Evolutionary conservation across 1,140 invertebrate genomes (phyloP), one percentile per base, ranked within the genome.

Genomic region (Psilanteris sp.): DNA sequence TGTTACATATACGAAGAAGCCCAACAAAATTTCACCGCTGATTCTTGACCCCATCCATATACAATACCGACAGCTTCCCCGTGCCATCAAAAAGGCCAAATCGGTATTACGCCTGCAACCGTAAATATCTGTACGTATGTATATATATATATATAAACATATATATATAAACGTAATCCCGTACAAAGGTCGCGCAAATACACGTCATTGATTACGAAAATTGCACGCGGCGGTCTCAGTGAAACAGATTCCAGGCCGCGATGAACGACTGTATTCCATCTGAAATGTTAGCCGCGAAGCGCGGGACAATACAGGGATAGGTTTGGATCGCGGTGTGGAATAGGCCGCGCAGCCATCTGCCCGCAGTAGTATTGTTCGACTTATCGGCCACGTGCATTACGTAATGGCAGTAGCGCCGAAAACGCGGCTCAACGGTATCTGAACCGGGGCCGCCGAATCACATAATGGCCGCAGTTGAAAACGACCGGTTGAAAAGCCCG

Each of bases 361-460:
- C 41, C 31, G 31, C n/a, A n/a, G 27, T 1, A 26, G 62, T 72
- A 87, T 87, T 87, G 86, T 87, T 81, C 79, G 79, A 86, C 81
- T 87, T 88, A 87, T 87, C 86, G 64, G 24, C 85, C 85, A 86
- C 83, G 84, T 86, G 87, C 82, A 81, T 82, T 81, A 82, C 82
- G 83, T 86, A 87, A 87, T 87, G 79, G 78, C 77, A 70, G 74
- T n/a, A n/a, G n/a, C 81, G 82, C 83, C 81, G 83, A 87, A 88
- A 88, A 85, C 81, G 85, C 81, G 81, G 82, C 82, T 83, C 80
- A 83, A 82, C 81, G 79, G 84, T 84, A 85, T 83, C 82, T 83
- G 84, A 85, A 85, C 82, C 80, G 50, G 79, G 79, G 79, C 83
- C 77, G 71, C 39, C n/a, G 44, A 15, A 24, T 41, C 31, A 41